phyloP scores from a whole-genome alignment of 2,113 vertebrate genomes.

The Grantiella picta region DNA sequence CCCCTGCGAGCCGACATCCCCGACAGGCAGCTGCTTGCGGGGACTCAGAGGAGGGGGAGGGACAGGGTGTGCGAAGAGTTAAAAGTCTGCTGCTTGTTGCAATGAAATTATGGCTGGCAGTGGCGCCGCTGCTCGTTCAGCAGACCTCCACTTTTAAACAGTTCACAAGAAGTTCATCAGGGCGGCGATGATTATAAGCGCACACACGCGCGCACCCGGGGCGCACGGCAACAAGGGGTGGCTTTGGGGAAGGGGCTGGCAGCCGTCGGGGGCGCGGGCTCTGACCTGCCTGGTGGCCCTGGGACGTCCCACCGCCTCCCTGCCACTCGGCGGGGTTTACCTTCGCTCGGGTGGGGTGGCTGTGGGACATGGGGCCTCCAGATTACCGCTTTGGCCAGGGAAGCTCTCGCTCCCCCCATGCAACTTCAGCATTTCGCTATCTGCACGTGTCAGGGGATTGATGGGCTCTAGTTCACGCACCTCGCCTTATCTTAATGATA shows the following conservation, averaged over 20 bases:
- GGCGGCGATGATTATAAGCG: slow-evolving; percentile 47
- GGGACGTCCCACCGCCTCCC: not conserved
- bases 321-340: rapidly evolving
- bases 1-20: not conserved
- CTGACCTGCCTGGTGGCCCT: not conserved
- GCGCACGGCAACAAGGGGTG: rapidly evolving
- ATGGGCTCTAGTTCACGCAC: not conserved
- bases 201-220: not conserved
- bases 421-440: not conserved
- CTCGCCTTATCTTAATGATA: not conserved
- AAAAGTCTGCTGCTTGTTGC: slow-evolving; percentile 75
- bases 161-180: slow-evolving; percentile 87
- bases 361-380: not conserved
- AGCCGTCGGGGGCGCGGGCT: not conserved
- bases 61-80: slow-evolving; percentile 65
- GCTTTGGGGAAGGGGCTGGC: not conserved
- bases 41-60: not conserved
- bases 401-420: not conserved
- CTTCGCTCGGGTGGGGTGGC: not conserved
- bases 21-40: not conserved
- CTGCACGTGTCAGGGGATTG: not conserved
- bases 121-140: slow-evolving; percentile 79
- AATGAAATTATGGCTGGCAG: slow-evolving; percentile 84
- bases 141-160: slow-evolving; percentile 79
- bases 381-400: not conserved